These are phyloP conservation scores for Brachyhypopomus occidentalis DNA, from an alignment of 2,113 vertebrate genomes.

Conservation along the genomic window DNA sequence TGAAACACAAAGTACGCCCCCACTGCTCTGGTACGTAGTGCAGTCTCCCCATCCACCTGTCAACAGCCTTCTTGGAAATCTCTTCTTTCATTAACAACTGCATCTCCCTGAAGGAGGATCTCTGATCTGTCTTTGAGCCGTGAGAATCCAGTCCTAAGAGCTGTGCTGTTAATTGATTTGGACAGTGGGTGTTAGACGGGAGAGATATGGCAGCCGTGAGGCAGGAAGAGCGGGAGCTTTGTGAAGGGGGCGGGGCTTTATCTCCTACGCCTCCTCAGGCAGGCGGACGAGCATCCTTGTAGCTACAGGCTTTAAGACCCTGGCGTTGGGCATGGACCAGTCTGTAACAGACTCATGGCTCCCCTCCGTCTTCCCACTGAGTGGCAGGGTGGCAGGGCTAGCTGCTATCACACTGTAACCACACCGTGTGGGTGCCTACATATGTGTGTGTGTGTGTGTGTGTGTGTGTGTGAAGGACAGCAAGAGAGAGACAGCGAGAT, in stretches of 20 bases:
- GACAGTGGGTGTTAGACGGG: conserved; percentile 39
- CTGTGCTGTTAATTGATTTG: conserved; percentile 49
- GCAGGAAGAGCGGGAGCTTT: neutral
- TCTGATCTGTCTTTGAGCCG: neutral
- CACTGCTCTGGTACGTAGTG: neutral
- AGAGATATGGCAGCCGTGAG: neutral
- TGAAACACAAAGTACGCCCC: neutral
- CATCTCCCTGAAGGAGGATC: neutral
- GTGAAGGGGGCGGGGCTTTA: conserved; percentile 20
- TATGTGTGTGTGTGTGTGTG: conserved; percentile 13
- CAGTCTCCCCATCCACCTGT: neutral
- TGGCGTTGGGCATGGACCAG: conserved; percentile 28
- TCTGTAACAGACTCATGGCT: conserved; percentile 40
- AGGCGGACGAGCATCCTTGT: conserved; percentile 43
- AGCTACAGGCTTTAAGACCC: conserved; percentile 37
- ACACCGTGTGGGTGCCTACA: neutral
- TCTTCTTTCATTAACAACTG: neutral
- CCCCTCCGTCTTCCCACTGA: conserved; percentile 37
- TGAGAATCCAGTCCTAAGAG: conserved; percentile 41
- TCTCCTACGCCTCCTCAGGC: conserved; percentile 27
- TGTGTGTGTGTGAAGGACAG: neutral
- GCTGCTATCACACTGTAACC: conserved; percentile 40
- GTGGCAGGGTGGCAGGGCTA: conserved; percentile 38
- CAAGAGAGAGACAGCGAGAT: neutral
- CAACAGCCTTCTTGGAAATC: neutral